Evolutionary conservation across 1,140 invertebrate species (phyloP), one percentile per base, ranked within the genome.

Genomic region (Ceratina japonica): DNA sequence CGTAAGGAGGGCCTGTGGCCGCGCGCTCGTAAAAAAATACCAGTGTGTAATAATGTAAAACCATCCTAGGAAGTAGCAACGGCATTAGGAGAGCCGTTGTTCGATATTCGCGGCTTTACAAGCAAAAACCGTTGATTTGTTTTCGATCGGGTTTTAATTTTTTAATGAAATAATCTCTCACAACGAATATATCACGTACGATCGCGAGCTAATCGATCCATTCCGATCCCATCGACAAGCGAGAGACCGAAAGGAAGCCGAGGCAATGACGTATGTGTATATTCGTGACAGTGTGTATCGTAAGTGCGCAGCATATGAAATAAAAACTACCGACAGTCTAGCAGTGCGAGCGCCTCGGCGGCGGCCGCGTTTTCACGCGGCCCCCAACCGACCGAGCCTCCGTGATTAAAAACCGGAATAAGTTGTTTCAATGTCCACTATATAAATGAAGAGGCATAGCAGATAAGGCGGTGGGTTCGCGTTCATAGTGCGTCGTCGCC

Each of bases 121-220:
- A 91, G 90, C 90, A 91, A 91, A 92, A 91, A 88, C 88, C 85
- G 80, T 91, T 90, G 87, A 71, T 92, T 91, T 91, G 86, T 90
- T 91, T 92, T 90, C 80, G 87, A 93, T 92, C 90, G 91, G 91
- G 89, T 92, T 92, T 92, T 93, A 92, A 93, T 93, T 93, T 93
- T 93, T 93, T 92, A 92, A 92, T 93, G 92, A 92, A 93, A 93
- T 93, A 93, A 93, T 92, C 91, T 92, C 91, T 92, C 91, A 92
- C 90, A 88, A 91, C 88, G 90, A 90, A 90, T 90, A 89, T 89
- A 90, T 79, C 84, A 81, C 81, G 87, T 83, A 87, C 85, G 79
- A 49, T 86, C 81, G 65, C 31, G 74, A 58, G 69, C 66, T 20
- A 18, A 65, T 79, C 71, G 70, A 73, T 59, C 80, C 66, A 10